Conservation (phyloP, 1,140 invertebrate species). For the Saccostrea echinata region DNA sequence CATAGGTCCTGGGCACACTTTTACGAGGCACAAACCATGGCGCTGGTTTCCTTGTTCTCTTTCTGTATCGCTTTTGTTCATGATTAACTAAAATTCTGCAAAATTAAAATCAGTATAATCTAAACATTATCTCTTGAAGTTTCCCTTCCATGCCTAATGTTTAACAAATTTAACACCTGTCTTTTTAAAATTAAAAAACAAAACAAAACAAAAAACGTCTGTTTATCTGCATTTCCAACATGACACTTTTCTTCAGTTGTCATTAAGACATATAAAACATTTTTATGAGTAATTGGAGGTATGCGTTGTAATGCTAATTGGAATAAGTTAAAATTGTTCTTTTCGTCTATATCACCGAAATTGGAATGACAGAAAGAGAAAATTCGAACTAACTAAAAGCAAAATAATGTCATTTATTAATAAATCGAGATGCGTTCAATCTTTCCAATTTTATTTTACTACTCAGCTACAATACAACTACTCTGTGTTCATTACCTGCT, state of each 20-base stretch:
- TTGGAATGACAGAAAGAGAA: neutral
- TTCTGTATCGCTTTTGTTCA: constrained; percentile 8
- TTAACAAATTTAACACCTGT: no score
- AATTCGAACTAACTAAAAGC: neutral
- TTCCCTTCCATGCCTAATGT: no score
- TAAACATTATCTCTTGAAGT: no score
- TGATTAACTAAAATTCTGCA: constrained; percentile 7
- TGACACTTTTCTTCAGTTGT: no score
- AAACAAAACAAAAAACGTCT: no score
- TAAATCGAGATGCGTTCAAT: neutral
- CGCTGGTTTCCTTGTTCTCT: neutral
- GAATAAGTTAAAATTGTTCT: no score
- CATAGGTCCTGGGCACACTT: neutral
- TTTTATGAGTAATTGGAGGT: no score
- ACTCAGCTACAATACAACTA: neutral
- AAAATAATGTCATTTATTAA: neutral
- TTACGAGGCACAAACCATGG: constrained; percentile 11
- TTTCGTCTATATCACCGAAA: neutral
- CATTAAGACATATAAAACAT: no score
- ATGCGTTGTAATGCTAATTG: no score
- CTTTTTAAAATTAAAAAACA: no score
- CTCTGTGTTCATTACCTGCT: neutral
- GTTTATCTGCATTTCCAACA: no score
- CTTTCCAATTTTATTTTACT: neutral
- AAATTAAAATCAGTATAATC: no score